Evolutionary conservation across 2,888 invertebrate species (phyloP), one percentile per base, ranked within the genome.

Genomic region (Ornithoptera alexandrae): DNA sequence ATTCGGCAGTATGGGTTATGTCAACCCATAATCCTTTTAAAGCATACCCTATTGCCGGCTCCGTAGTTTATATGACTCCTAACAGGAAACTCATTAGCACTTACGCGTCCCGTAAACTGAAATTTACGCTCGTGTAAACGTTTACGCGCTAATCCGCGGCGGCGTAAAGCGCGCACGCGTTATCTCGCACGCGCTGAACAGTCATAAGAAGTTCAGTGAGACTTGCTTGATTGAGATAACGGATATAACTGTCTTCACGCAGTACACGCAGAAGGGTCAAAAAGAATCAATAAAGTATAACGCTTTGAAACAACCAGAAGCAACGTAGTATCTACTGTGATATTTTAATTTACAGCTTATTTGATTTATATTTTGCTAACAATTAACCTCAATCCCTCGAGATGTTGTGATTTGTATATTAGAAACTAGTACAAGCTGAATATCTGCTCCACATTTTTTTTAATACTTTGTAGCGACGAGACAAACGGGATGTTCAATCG

Each of bases 31-130:
- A 67, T 64, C 67, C 60, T 64, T 70, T 62, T 67, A 67, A 63
- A 67, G 36, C 67, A 50, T 60, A 62, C 60, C 64, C 64, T 67
- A 70, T 64, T 64, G 39, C 70, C 59, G 58, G 65, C 42, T 53
- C 50, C 65, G 66, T 67, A 70, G 71, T 71, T 69, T 68, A 71
- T 71, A 71, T 62, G 66, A n/a, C 67, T 65, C 62, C 42, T 46
- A 71, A 70, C 71, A 68, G 66, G 73, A 72, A 77, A 74, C 76
- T 77, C 78, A 77, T 79, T 78, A 79, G 76, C 77, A 77, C 75
- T 78, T 73, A 77, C 77, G 73, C 59, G 56, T 56, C 39, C 62
- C 71, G 77, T 78, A 77, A 77, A 77, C 74, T 74, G 75, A 77
- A 74, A 68, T 76, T 76, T 71, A 77, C 76, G 74, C 67, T 72